Evolutionary conservation across 1,140 invertebrate species (phyloP).

Genomic region (Mercenaria mercenaria): DNA sequence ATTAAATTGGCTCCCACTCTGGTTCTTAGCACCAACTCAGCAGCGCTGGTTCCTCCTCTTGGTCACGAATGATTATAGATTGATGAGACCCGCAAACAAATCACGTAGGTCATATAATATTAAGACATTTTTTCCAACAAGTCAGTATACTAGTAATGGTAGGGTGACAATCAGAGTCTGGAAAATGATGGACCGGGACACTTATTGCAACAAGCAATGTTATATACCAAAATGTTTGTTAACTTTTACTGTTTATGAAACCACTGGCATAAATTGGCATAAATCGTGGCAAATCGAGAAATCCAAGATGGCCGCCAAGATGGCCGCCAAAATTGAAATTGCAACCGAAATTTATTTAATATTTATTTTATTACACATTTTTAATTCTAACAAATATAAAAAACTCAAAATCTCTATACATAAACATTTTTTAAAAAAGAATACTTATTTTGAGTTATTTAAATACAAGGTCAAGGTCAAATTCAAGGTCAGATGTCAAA

Average conservation of each 20-base stretch:
- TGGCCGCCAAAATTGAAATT: background rate
- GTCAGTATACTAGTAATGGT: too few relatives aligned
- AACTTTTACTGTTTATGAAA: background rate
- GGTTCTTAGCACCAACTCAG: too few relatives aligned
- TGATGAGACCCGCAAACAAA: too few relatives aligned
- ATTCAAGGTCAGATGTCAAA: background rate
- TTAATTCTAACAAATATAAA: background rate
- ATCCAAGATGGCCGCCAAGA: conserved; percentile 33
- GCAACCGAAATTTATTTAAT: background rate
- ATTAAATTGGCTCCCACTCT: too few relatives aligned
- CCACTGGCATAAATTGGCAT: background rate
- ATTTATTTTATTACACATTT: background rate
- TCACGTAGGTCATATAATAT: too few relatives aligned
- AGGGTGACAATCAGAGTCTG: too few relatives aligned
- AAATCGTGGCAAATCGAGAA: too few relatives aligned
- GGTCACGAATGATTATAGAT: too few relatives aligned
- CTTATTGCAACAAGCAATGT: too few relatives aligned
- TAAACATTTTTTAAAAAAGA: background rate
- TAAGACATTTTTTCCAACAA: too few relatives aligned
- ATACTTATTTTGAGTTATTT: background rate
- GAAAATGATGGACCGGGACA: too few relatives aligned
- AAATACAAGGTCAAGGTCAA: background rate
- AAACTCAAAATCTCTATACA: background rate
- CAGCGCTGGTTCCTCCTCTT: too few relatives aligned
- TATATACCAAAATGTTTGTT: background rate